Percentiles rank a stretch among this genome's conserved stretches.
phyloP scores from a whole-genome alignment of 2,797 vertebrate species.

The Heterohyrax brucei region DNA sequence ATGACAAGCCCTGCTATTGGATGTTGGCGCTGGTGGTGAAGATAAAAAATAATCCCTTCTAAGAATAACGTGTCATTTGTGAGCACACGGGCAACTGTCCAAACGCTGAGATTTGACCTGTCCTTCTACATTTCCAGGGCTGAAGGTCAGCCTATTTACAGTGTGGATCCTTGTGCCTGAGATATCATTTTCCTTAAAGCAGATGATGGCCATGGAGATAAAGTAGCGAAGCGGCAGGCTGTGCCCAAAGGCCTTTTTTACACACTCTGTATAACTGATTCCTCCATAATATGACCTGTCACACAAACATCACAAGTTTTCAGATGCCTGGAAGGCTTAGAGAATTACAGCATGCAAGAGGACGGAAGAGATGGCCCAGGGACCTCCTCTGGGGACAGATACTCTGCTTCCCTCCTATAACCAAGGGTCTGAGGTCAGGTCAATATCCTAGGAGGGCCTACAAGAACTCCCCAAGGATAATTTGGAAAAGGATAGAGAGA shows the following conservation, averaged over 20 bases:
- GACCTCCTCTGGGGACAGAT: background rate
- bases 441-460: background rate
- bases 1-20: background rate
- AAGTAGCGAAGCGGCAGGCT: background rate
- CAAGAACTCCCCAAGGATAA: background rate
- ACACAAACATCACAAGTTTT: background rate
- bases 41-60: background rate
- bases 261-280: background rate
- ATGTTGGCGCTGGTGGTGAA: background rate
- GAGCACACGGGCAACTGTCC: background rate
- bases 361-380: accelerated
- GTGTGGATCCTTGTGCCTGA: background rate
- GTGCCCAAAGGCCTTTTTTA: background rate
- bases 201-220: background rate
- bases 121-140: background rate
- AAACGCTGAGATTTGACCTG: background rate
- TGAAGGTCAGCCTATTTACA: constrained; percentile 68
- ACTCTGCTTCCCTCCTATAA: accelerated
- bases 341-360: background rate
- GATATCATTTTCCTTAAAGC: background rate
- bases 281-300: background rate
- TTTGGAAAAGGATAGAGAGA: background rate
- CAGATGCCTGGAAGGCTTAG: background rate
- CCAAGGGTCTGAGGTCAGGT: background rate
- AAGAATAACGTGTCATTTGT: background rate